Evolutionary conservation across 2,888 invertebrate genomes (phyloP).

Genomic region (Callyntrura guangdongensis): DNA sequence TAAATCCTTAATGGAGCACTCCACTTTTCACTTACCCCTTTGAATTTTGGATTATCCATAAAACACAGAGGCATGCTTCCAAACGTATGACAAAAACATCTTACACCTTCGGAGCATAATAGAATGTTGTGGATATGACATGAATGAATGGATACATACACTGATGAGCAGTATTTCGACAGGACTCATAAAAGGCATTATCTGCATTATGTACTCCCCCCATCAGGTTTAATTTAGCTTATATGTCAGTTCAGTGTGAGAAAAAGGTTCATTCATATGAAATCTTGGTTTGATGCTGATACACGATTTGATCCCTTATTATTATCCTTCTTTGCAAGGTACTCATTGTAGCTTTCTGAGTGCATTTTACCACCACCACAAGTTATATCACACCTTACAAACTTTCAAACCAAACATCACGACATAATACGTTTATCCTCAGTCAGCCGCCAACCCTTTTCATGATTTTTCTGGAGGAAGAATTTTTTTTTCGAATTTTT

Average conservation of each 20-base stretch:
- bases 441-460: slow-evolving; percentile 67
- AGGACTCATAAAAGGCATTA: neutral
- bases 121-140: neutral
- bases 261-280: slow-evolving; percentile 66
- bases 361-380: slow-evolving; percentile 65
- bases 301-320: slow-evolving; percentile 69
- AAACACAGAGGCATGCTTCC: slow-evolving; percentile 53
- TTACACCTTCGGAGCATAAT: neutral
- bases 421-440: slow-evolving; percentile 61
- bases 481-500: slow-evolving; percentile 48
- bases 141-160: slow-evolving; percentile 10
- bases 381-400: slow-evolving; percentile 74
- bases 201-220: neutral
- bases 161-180: neutral
- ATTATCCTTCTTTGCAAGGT: slow-evolving; percentile 61
- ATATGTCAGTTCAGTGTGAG: slow-evolving; percentile 39
- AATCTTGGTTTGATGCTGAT: slow-evolving; percentile 26
- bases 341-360: slow-evolving; percentile 67
- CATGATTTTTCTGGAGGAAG: slow-evolving; percentile 61
- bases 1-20: slow-evolving; percentile 73
- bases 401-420: slow-evolving; percentile 74
- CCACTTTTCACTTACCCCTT: slow-evolving; percentile 73
- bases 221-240: slow-evolving; percentile 46
- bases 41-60: slow-evolving; percentile 52
- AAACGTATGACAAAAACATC: neutral